These are phyloP conservation scores for Carassius gibelio DNA, from an alignment of 2,113 vertebrate species.

Conservation along the genomic window DNA sequence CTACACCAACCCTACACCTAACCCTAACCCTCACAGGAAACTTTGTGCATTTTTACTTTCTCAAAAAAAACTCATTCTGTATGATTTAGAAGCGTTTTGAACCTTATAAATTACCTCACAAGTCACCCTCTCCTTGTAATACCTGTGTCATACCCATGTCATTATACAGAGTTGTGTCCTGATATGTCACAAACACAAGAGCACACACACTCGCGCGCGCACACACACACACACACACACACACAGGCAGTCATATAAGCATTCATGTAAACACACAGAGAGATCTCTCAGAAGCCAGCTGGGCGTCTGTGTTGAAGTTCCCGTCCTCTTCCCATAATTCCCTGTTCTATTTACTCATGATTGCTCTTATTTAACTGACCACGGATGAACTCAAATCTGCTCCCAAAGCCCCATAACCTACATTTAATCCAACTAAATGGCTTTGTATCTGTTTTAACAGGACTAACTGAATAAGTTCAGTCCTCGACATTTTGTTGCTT, in stretches of 20 bases:
- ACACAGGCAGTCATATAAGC: not conserved
- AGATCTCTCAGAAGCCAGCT: not conserved
- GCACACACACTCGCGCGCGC: conserved; percentile 9
- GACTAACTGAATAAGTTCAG: not conserved
- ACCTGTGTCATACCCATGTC: no score
- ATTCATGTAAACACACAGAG: conserved; percentile 10
- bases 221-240: conserved; percentile 16
- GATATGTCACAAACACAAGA: no score
- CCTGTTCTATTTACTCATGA: not conserved
- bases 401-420: not conserved
- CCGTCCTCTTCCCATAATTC: not conserved
- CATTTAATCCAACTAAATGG: not conserved
- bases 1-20: no score
- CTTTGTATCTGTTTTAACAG: not conserved
- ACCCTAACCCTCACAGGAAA: no score
- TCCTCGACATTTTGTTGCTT: not conserved
- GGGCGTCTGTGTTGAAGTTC: not conserved
- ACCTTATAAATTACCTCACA: no score
- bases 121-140: no score
- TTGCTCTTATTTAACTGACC: conserved; percentile 8
- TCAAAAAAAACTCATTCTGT: no score
- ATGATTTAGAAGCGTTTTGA: no score
- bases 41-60: no score
- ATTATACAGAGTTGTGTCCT: no score
- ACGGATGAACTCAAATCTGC: not conserved